Evolutionary conservation across 2,797 vertebrate genomes (phyloP), one percentile per base, ranked within the genome.

Genomic region (Poliocrania exsul): DNA sequence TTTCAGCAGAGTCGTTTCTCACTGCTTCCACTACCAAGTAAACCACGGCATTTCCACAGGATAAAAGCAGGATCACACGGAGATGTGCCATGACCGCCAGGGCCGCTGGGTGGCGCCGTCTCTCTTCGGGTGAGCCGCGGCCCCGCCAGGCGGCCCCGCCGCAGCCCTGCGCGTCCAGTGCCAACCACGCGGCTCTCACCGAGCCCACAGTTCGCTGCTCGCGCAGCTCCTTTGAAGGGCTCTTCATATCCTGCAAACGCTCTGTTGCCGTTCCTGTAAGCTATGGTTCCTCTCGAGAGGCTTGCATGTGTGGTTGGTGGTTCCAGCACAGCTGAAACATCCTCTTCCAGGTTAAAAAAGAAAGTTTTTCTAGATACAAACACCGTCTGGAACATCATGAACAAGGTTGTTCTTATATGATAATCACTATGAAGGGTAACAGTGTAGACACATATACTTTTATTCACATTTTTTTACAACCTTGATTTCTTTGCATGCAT

Each of bases 91-190:
- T 74, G 64, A 20, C 23, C 3, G 3, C 7, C 7, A 2, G 1
- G 3, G 15, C 97, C 98, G 97, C 97, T 81, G 37, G 97, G 88
- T 97, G 98, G 97, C 86, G 86, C 42, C 80, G 23, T n/a, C 44
- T 90, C 53, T 65, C 94, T 86, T 47, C 31, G 85, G 25, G 33
- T 57, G 78, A 13, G 49, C 33, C 16, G 50, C 44, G 42, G 20
- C 46, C 35, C 16, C 23, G 31, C 5, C 20, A 62, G 17, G 14
- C 16, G 16, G 44, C 26, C 8, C 35, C 57, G 24, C 44, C 64
- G 44, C 24, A 13, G 44, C 19, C 2, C 1, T 18, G 11, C n/a
- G 4, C 51, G 9, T 3, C 54, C 13, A 51, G 0, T 8, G 0
- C 20, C 16, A 9, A 28, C 17, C 20, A 0, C 60, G 5, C 2